These are phyloP conservation scores for Crax fasciolata DNA, from an alignment of 2,797 vertebrate species.

Conservation along the genomic window DNA sequence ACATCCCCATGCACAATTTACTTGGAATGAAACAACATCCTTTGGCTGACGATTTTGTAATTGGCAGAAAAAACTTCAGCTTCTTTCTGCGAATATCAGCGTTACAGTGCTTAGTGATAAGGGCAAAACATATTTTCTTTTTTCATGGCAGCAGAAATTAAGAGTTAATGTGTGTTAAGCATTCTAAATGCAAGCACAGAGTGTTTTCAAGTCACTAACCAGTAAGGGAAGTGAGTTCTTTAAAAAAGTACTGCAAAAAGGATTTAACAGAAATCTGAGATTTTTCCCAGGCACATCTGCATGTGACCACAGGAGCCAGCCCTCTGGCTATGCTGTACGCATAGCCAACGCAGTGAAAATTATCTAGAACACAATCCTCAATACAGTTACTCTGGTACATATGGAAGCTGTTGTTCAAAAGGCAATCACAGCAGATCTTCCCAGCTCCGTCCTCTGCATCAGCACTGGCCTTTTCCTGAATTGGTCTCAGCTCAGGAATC, in stretches of 20 bases:
- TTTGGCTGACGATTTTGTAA: slow-evolving; percentile 46
- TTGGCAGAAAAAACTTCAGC: not conserved
- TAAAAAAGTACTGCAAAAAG: not conserved
- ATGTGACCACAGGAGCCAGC: not conserved
- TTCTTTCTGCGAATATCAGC: not conserved
- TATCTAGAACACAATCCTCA: not conserved
- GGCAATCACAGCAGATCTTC: not conserved
- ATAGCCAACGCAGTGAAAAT: not conserved
- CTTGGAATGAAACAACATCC: slow-evolving; percentile 62
- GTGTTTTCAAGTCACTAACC: not conserved
- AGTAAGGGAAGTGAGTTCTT: not conserved
- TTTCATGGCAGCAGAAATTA: not conserved
- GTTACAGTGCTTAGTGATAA: not conserved
- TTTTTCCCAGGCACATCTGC: not conserved
- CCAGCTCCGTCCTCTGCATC: not conserved
- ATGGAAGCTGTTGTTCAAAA: not conserved
- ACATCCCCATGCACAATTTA: slow-evolving; percentile 26
- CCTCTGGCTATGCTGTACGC: accelerated
- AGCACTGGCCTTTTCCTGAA: not conserved
- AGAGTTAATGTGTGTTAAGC: not conserved
- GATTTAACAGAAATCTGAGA: not conserved
- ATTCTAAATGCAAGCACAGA: not conserved
- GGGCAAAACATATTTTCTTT: not conserved
- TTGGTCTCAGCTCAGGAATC: not conserved
- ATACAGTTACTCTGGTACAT: accelerated